Conservation (phyloP, 2,888 invertebrate species). For the Baccha elongata region DNA sequence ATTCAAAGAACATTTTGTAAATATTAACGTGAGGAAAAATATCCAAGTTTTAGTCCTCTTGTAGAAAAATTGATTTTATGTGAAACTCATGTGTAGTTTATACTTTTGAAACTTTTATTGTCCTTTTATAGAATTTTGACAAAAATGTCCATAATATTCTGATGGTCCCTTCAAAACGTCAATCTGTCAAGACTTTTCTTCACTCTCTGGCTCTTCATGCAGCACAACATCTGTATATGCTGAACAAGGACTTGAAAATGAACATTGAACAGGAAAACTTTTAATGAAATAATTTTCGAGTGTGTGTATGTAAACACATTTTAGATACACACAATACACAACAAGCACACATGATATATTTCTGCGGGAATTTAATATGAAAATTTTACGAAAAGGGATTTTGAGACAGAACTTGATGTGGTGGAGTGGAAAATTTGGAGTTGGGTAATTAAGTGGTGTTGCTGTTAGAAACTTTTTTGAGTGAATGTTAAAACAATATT, state of each 20-base stretch:
- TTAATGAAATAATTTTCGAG: slow-evolving; percentile 61
- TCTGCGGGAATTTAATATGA: slow-evolving; percentile 10
- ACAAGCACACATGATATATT: neutral
- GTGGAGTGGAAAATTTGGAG: slow-evolving; percentile 3
- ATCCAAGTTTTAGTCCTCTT: neutral
- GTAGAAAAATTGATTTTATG: neutral
- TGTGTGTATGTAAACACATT: slow-evolving; percentile 23
- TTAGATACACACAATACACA: neutral
- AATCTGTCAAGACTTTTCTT: neutral
- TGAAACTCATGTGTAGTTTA: neutral
- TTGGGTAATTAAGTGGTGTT: slow-evolving; percentile 3
- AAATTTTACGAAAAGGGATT: neutral
- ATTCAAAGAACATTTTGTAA: neutral
- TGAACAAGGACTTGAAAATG: slow-evolving; percentile 41
- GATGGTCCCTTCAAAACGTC: neutral
- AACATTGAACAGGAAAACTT: slow-evolving; percentile 63
- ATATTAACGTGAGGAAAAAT: neutral
- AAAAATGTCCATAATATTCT: neutral
- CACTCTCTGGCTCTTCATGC: neutral
- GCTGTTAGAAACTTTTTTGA: neutral
- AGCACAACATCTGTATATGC: neutral
- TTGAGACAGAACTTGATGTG: neutral
- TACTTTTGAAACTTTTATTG: neutral
- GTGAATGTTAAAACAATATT: too few relatives aligned
- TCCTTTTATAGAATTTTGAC: neutral